A percentile compares a stretch with the other conserved stretches of the same genome.
Conservation (phyloP, 2,113 vertebrate species). For the Bujurquina vittata region DNA sequence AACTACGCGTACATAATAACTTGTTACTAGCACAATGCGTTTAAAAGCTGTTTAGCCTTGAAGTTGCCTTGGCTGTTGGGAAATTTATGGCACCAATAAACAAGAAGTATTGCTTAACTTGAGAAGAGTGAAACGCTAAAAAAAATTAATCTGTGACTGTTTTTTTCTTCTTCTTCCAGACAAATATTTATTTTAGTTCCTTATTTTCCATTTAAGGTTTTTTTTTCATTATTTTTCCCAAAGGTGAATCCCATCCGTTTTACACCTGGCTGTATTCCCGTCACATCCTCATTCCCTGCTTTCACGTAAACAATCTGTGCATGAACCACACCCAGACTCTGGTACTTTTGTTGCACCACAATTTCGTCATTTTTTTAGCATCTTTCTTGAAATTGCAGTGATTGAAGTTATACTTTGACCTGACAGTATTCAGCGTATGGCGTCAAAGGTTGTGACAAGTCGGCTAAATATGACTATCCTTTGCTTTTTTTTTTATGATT, state of each 20-base stretch:
- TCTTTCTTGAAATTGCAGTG: not conserved
- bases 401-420: not conserved
- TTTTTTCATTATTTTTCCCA: not conserved
- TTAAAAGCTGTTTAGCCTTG: not conserved
- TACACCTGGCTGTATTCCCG: not conserved
- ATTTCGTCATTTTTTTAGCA: not conserved
- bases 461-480: not conserved
- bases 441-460: not conserved
- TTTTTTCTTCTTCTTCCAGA: not conserved
- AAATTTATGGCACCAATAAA: not conserved
- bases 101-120: not conserved
- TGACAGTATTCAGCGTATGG: not conserved
- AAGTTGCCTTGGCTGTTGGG: not conserved
- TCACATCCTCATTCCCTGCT: not conserved
- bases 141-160: too few species aligned
- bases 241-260: not conserved
- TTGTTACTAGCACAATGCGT: not conserved
- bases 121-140: not conserved
- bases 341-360: not conserved
- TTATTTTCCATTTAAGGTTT: not conserved
- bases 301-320: not conserved
- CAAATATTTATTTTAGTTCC: not conserved
- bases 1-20: not conserved
- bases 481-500: slow-evolving; percentile 37
- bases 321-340: not conserved